phyloP scores from a whole-genome alignment of 2,888 invertebrate species.

The Imbricaverruca yamaguchii region DNA sequence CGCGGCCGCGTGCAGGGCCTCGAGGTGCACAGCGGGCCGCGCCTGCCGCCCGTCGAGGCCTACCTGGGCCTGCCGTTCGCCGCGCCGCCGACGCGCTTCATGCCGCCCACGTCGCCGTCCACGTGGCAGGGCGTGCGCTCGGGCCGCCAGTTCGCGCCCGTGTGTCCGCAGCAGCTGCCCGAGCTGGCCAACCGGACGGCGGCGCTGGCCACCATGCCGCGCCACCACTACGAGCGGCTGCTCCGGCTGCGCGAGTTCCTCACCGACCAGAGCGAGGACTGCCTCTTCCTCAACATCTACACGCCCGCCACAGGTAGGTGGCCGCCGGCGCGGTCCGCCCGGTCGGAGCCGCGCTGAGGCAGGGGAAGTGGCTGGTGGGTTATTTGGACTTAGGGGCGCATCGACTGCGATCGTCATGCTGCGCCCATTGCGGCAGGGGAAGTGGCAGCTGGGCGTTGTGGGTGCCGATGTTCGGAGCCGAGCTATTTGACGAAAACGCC shows the following conservation, averaged over 20 bases:
- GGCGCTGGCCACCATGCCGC: conserved; percentile 78
- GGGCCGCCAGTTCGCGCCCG: conserved; percentile 75
- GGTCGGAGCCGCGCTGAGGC: no score
- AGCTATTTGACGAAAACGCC: no score
- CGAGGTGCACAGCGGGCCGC: conserved; percentile 28
- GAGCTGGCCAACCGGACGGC: conserved; percentile 70
- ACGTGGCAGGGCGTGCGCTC: conserved; percentile 85
- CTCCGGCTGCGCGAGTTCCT: conserved; percentile 73
- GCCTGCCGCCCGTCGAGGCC: conserved; percentile 59
- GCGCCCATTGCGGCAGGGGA: no score
- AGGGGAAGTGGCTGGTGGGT: no score
- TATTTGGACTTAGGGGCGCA: no score
- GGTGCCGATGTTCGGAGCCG: no score
- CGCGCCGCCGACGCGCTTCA: conserved; percentile 84
- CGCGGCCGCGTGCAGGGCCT: conserved; percentile 31
- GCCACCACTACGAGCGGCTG: conserved; percentile 79
- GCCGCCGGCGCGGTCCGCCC: no score
- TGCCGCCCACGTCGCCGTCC: conserved; percentile 91
- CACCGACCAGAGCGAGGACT: conserved; percentile 92
- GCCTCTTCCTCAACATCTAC: conserved; percentile 92
- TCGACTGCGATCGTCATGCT: no score
- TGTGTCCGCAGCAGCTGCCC: conserved; percentile 86
- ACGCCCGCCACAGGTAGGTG: conserved; percentile 52
- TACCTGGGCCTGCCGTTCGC: conserved; percentile 90
- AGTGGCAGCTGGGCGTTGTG: no score